These are phyloP conservation scores for Digitonthophagus gazella DNA, from an alignment of 2,888 invertebrate species.

Conservation along the genomic window DNA sequence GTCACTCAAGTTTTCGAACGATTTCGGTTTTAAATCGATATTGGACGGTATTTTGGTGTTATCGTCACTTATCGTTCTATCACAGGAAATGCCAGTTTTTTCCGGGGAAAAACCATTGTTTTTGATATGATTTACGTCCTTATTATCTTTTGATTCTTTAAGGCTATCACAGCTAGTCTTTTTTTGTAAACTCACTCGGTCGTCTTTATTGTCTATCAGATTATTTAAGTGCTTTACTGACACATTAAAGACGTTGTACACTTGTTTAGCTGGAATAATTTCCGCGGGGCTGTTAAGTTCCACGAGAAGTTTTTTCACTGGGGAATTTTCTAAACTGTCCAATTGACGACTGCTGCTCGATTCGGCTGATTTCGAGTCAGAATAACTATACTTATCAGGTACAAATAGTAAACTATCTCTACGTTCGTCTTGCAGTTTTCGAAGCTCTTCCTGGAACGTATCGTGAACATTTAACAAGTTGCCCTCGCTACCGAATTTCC, in stretches of 20 bases:
- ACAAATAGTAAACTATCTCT: slow-evolving; percentile 51
- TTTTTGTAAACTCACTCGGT: background rate
- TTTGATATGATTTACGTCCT: background rate
- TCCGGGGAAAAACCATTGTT: no score
- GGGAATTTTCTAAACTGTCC: slow-evolving; percentile 28
- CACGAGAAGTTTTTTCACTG: slow-evolving; percentile 40
- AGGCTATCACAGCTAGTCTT: slow-evolving; percentile 10
- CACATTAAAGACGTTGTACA: slow-evolving; percentile 50
- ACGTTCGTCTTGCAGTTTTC: slow-evolving; percentile 52
- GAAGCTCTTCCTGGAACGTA: slow-evolving; percentile 57
- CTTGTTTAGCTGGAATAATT: slow-evolving; percentile 46
- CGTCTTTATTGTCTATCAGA: slow-evolving; percentile 8
- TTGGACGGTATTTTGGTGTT: background rate
- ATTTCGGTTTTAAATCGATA: background rate
- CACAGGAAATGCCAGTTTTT: background rate
- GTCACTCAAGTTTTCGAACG: slow-evolving; percentile 14
- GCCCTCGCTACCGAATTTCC: slow-evolving; percentile 58
- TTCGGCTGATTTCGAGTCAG: slow-evolving; percentile 1
- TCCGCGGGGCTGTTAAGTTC: slow-evolving; percentile 45
- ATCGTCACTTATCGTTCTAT: no score
- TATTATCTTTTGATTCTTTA: slow-evolving; percentile 7
- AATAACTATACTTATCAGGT: slow-evolving; percentile 43
- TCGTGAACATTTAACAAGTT: slow-evolving; percentile 56
- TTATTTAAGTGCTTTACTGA: slow-evolving; percentile 43
- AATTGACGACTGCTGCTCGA: slow-evolving; percentile 26